Conservation (phyloP, 2,888 invertebrate genomes). For the Margaritifera margaritifera region DNA sequence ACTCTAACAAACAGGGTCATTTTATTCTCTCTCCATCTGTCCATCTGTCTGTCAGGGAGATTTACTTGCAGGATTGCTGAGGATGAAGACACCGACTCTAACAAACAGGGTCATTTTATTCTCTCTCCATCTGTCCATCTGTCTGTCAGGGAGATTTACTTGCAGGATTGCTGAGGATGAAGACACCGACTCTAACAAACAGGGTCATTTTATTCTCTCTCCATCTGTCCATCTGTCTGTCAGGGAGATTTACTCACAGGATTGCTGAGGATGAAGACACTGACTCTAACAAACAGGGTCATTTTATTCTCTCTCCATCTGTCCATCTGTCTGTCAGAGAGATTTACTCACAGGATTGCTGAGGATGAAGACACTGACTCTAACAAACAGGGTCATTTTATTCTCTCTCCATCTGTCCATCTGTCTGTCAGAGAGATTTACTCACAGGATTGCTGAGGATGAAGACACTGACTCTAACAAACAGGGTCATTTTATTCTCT, state of each 20-base stretch:
- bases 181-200: slow-evolving; percentile 94
- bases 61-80: slow-evolving; percentile 87
- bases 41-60: too few species aligned
- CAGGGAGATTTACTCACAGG: slow-evolving; percentile 77
- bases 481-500: slow-evolving; percentile 85
- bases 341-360: slow-evolving; percentile 84
- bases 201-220: slow-evolving; percentile 86
- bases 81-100: slow-evolving; percentile 95
- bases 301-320: slow-evolving; percentile 79
- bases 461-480: slow-evolving; percentile 96
- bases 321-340: too few species aligned
- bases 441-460: slow-evolving; percentile 93
- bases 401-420: slow-evolving; percentile 69
- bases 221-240: too few species aligned
- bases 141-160: slow-evolving; percentile 35
- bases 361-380: slow-evolving; percentile 95
- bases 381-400: slow-evolving; percentile 93
- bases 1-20: slow-evolving; percentile 96
- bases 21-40: slow-evolving; percentile 75
- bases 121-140: slow-evolving; percentile 1
- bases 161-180: slow-evolving; percentile 95
- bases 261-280: slow-evolving; percentile 96
- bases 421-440: slow-evolving; percentile 7
- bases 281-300: slow-evolving; percentile 95
- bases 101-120: slow-evolving; percentile 93